Conservation (phyloP, 2,888 invertebrate species). For the Dusona sp. region DNA sequence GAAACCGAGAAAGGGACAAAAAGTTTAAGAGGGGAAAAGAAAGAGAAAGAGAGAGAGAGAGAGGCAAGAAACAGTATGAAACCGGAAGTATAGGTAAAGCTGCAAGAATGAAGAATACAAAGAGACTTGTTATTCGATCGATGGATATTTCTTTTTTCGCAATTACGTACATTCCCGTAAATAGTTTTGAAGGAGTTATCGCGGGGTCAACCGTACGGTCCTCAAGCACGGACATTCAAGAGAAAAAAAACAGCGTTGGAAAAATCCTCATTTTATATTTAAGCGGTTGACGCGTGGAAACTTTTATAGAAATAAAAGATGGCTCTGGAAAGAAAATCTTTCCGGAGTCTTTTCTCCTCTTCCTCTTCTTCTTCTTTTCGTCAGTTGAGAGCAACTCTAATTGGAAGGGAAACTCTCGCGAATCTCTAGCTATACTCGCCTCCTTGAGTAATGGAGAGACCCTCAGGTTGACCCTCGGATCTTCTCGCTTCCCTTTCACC, state of each 20-base stretch:
- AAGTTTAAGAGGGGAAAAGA: slow-evolving; percentile 18
- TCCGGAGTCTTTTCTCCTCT: neutral
- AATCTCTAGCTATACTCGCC: slow-evolving; percentile 41
- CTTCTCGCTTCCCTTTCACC: slow-evolving; percentile 22
- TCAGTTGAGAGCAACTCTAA: slow-evolving; percentile 52
- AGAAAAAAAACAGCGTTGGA: slow-evolving; percentile 12
- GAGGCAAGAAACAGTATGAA: slow-evolving; percentile 39
- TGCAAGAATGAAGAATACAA: slow-evolving; percentile 47
- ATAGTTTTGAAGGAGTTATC: slow-evolving; percentile 22
- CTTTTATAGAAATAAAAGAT: neutral
- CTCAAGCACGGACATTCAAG: neutral
- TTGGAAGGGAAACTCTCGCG: slow-evolving; percentile 55
- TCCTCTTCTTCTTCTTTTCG: slow-evolving; percentile 15
- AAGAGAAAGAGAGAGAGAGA: too few relatives aligned
- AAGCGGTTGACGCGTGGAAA: slow-evolving; percentile 26
- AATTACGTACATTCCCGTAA: slow-evolving; percentile 30
- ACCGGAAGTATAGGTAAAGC: slow-evolving; percentile 33
- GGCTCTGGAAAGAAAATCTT: slow-evolving; percentile 22
- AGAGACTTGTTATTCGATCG: slow-evolving; percentile 58
- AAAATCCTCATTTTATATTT: slow-evolving; percentile 43
- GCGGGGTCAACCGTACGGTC: slow-evolving; percentile 1
- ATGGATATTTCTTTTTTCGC: slow-evolving; percentile 20
- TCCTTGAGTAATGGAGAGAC: slow-evolving; percentile 62
- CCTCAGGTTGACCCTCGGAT: slow-evolving; percentile 44
- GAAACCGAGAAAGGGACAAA: slow-evolving; percentile 44